Conservation (phyloP, 1,140 invertebrate species). For the Sycophila sp. region DNA sequence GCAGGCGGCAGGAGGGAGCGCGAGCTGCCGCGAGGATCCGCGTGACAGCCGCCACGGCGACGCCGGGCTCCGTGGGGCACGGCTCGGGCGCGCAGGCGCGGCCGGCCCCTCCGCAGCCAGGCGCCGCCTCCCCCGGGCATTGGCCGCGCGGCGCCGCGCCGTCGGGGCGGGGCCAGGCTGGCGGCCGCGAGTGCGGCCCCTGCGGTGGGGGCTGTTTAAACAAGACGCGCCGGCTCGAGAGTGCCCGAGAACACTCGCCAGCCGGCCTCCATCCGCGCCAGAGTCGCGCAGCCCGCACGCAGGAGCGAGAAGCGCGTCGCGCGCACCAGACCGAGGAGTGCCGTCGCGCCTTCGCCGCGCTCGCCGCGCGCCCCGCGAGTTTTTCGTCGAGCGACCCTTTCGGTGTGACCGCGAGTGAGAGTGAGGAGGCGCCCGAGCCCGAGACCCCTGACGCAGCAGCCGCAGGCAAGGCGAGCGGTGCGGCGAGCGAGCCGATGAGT, state of each 20-base stretch:
- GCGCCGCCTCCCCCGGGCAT: slow-evolving; percentile 18
- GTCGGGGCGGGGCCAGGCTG: neutral
- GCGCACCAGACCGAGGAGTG: too few species aligned
- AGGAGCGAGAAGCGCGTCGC: slow-evolving; percentile 23
- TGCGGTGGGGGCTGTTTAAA: slow-evolving; percentile 64
- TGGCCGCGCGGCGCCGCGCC: slow-evolving; percentile 17
- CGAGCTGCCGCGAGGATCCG: neutral
- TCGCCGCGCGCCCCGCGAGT: too few species aligned
- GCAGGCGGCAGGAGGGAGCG: neutral
- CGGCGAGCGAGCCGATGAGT: neutral
- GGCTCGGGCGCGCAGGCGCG: slow-evolving; percentile 38
- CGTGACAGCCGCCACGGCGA: slow-evolving; percentile 30
- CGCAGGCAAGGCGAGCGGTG: neutral
- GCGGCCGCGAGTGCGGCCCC: neutral
- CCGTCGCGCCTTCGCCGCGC: too few species aligned
- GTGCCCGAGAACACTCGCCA: slow-evolving; percentile 63
- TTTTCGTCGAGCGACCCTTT: too few species aligned
- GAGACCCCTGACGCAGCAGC: too few species aligned
- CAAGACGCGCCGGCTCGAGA: slow-evolving; percentile 61
- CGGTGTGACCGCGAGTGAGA: too few species aligned
- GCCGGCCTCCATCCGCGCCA: slow-evolving; percentile 62
- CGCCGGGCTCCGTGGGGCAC: slow-evolving; percentile 39
- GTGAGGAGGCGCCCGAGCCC: neutral
- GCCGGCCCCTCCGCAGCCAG: too few species aligned
- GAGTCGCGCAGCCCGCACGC: slow-evolving; percentile 52